These are phyloP conservation scores for Ceratoteleas bidentatus DNA, from an alignment of 1,140 invertebrate species.

Conservation along the genomic window DNA sequence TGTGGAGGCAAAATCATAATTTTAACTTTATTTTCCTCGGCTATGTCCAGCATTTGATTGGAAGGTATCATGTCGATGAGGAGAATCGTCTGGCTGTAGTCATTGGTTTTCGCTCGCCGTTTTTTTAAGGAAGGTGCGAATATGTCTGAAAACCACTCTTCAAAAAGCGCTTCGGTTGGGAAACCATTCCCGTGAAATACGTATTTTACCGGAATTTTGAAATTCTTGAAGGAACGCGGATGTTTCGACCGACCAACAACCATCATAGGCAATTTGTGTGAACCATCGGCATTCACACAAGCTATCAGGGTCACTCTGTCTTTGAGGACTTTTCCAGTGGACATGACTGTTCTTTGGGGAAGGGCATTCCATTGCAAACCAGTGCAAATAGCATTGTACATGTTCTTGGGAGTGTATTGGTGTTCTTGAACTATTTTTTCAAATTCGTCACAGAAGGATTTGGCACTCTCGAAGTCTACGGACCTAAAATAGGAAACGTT, in stretches of 20 bases:
- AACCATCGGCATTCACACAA: slow-evolving; percentile 49
- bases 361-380: slow-evolving; percentile 57
- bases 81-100: slow-evolving; percentile 18
- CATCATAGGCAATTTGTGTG: slow-evolving; percentile 54
- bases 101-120: neutral
- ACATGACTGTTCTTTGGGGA: slow-evolving; percentile 32
- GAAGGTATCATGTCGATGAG: slow-evolving; percentile 46
- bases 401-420: slow-evolving; percentile 30
- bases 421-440: slow-evolving; percentile 50
- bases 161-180: slow-evolving; percentile 40
- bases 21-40: slow-evolving; percentile 40
- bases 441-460: slow-evolving; percentile 55
- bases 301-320: slow-evolving; percentile 52
- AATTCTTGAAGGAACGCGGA: slow-evolving; percentile 53
- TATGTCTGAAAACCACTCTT: slow-evolving; percentile 53
- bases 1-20: slow-evolving; percentile 49
- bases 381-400: slow-evolving; percentile 49
- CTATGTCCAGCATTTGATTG: slow-evolving; percentile 14
- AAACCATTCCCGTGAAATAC: slow-evolving; percentile 54
- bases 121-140: slow-evolving; percentile 31
- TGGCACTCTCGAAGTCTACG: slow-evolving; percentile 52
- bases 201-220: slow-evolving; percentile 50
- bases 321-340: slow-evolving; percentile 45
- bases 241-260: slow-evolving; percentile 54
- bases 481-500: slow-evolving; percentile 39